phyloP scores from a whole-genome alignment of 2,797 vertebrate genomes.

The Sebastes miniatus region DNA sequence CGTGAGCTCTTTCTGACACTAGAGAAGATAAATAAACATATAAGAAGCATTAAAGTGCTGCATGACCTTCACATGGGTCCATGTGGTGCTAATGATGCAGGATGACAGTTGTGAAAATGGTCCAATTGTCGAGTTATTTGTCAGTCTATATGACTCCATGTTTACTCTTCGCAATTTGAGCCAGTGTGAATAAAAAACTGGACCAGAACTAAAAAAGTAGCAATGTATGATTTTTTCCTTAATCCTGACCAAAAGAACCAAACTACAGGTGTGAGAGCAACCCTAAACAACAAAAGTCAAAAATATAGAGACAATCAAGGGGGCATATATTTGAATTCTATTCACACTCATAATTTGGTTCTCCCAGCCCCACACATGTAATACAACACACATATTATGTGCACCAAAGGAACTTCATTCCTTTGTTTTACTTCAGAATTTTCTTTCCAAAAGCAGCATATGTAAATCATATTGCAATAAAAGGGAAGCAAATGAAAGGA shows the following conservation, averaged over 20 bases:
- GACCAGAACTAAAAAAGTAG: background rate
- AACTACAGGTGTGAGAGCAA: background rate
- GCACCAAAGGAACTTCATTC: constrained; percentile 18
- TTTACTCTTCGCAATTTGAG: background rate
- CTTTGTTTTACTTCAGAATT: constrained; percentile 33
- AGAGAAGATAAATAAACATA: background rate
- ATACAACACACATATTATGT: constrained; percentile 2
- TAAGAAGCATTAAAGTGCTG: background rate
- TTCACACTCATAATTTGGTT: background rate
- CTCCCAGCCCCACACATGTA: background rate
- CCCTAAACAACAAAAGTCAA: background rate
- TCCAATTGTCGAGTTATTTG: background rate
- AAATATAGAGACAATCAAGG: background rate
- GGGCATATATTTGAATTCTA: background rate
- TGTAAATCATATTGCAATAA: constrained; percentile 57
- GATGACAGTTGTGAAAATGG: background rate
- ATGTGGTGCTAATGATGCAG: background rate
- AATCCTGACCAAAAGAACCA: background rate
- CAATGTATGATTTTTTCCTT: background rate
- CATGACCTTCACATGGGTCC: background rate
- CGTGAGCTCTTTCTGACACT: background rate
- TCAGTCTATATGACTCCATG: background rate
- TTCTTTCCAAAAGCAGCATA: constrained; percentile 40
- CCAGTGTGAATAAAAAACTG: background rate
- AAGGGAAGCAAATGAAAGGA: constrained; percentile 44